Base-by-base conservation (phyloP, 2,113 vertebrate genomes). In the Pogonocichla stellata region DNA sequence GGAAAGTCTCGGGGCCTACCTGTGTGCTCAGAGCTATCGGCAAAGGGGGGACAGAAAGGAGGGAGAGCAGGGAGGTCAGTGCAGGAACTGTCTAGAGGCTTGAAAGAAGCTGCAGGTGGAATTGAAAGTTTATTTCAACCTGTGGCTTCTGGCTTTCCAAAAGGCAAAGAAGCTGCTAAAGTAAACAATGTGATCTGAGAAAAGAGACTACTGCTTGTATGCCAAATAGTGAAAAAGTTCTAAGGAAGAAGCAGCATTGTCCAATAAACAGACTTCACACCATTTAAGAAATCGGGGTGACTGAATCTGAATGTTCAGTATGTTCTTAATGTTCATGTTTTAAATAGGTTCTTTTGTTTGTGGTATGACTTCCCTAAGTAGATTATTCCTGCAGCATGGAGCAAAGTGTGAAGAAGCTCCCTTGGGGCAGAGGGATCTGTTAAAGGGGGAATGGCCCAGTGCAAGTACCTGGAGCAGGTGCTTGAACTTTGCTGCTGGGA, bases 381-480 rank as follows among this genome's bases (percentile, higher is more conserved):
- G 26, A 23, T 77, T 6, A 43, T 77, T 43, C 8, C 14, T 86
- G 38, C 33, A 24, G 23, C 47, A 28, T 10, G 23, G 38, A 61
- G 34, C 10, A 7, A 14, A 43, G 29, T 31, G 43, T 11, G 54
- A 12, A 8, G 19, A 20, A 14, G 18, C 33, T 42, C 23, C 29
- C 5, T 34, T 50, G 13, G 38, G 33, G 19, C 34, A 14, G 20
- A 36, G 45, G 13, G 33, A 5, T 14, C 4, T 4, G 20, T 16
- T 47, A 5, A 47, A 56, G n/a, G 9, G 14, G 33, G 2, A 31
- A 5, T 0, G 3, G 57, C 31, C 28, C 66, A 16, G 25, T 9
- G 33, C 57, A 48, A 36, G 34, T 65, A 16, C 1, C 0, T 1
- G 11, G 20, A 57, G 11, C 16, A 25, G 40, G 4, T 2, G 6